Percentiles rank a stretch among this genome's conserved stretches.
phyloP scores from a whole-genome alignment of 2,797 vertebrate species.

The Moxostoma hubbsi region DNA sequence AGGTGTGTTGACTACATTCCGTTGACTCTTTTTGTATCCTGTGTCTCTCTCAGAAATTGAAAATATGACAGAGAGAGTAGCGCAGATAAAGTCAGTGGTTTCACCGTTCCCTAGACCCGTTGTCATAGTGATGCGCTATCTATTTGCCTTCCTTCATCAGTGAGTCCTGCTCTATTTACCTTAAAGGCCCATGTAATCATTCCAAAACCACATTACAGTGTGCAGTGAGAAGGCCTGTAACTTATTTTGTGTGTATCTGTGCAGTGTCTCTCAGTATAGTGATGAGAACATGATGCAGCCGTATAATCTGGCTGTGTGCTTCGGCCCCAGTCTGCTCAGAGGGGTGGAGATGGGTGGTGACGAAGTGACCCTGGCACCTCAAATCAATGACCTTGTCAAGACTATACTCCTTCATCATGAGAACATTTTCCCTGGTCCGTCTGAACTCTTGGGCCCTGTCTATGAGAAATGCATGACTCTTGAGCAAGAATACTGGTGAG shows the following conservation, averaged over 20 bases:
- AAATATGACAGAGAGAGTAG: constrained; percentile 73
- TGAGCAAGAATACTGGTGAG: constrained; percentile 87
- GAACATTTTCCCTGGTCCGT: constrained; percentile 76
- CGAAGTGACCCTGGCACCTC: constrained; percentile 86
- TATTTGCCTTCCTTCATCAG: constrained; percentile 92
- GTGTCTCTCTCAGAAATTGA: constrained; percentile 79
- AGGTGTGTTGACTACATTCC: neutral
- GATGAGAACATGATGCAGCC: constrained; percentile 96
- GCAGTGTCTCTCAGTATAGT: constrained; percentile 89
- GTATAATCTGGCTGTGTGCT: constrained; percentile 91
- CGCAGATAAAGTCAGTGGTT: constrained; percentile 78
- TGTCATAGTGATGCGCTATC: constrained; percentile 87
- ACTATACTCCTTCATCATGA: constrained; percentile 85
- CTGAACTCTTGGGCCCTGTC: constrained; percentile 78
- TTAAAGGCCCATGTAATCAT: neutral
- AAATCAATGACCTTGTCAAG: constrained; percentile 89
- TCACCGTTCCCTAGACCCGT: constrained; percentile 77
- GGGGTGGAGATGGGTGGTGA: constrained; percentile 68
- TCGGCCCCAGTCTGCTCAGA: constrained; percentile 87
- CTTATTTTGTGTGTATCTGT: constrained; percentile 19
- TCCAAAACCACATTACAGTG: neutral
- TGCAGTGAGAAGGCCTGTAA: constrained; percentile 4
- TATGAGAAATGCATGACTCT: constrained; percentile 92
- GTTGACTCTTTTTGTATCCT: constrained; percentile 10
- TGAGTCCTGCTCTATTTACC: constrained; percentile 71